Evolutionary conservation across 2,888 invertebrate species (phyloP), one percentile per base, ranked within the genome.

Genomic region (Allolobophora icterica): DNA sequence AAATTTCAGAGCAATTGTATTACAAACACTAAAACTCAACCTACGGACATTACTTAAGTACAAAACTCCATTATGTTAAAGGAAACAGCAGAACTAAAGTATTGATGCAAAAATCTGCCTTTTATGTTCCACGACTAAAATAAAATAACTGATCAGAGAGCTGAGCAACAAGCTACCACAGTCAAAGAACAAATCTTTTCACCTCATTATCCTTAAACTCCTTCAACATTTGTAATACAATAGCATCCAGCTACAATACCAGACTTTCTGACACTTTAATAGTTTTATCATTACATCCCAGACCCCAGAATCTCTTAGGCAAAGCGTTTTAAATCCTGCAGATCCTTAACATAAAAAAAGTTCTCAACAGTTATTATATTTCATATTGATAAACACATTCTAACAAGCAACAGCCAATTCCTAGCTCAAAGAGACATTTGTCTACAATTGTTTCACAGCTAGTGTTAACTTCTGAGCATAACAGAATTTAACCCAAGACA

Each of bases 141-240:
- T n/a, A 71, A 71, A 71, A 71, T 71, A 71, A 71, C 30, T 71
- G 71, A 71, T n/a, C n/a, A 71, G n/a, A 71, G 71, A 71, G n/a
- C 71, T 71, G n/a, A 71, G 71, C 8, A 71, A 71, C 17, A 17
- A 71, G 30, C 30, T 11, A 71, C 45, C 71, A 71, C n/a, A 30
- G 30, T n/a, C 71, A 71, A n/a, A 71, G 24, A 30, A 6, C 71
- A 71, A 71, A 71, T 71, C 30, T 30, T 71, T 30, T 71, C 71
- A 71, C n/a, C 3, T 11, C n/a, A n/a, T 71, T 6, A 71, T 71
- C 71, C 11, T 71, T n/a, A n/a, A n/a, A 71, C 71, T 71, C n/a
- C 1, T 71, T 71, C 71, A n/a, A 71, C 30, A 71, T 11, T 71
- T 30, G 71, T 71, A 71, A 30, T 8, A n/a, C 11, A 71, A n/a